Percentiles rank a stretch among this genome's conserved stretches.
phyloP scores from a whole-genome alignment of 2,797 vertebrate genomes.

The Vultur gryphus region DNA sequence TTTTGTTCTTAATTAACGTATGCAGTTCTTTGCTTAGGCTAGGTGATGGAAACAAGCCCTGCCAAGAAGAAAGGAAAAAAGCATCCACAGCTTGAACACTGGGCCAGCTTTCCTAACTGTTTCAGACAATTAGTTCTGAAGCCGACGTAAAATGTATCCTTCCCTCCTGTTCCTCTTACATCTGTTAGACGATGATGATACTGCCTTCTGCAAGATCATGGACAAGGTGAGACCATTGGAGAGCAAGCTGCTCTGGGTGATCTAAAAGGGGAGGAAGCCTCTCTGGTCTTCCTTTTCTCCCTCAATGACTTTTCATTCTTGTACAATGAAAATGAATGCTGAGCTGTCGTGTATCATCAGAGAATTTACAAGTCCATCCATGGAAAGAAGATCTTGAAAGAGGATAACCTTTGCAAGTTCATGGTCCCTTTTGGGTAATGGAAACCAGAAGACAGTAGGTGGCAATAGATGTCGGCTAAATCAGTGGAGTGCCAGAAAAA shows the following conservation, averaged over 20 bases:
- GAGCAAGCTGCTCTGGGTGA: neutral
- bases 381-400: neutral
- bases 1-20: conserved; percentile 19
- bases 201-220: neutral
- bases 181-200: neutral
- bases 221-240: neutral
- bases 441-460: neutral
- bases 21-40: neutral
- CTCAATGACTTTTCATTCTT: neutral
- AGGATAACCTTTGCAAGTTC: neutral
- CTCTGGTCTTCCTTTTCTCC: neutral
- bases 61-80: neutral
- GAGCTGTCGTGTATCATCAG: neutral
- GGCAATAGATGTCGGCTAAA: neutral
- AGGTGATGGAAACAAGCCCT: conserved; percentile 10
- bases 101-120: neutral
- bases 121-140: neutral
- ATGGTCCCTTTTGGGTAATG: neutral
- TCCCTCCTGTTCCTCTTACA: neutral
- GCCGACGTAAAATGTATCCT: neutral
- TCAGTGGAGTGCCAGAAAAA: neutral
- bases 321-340: neutral
- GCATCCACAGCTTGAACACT: neutral
- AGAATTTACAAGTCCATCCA: neutral
- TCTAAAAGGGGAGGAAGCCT: rapidly evolving